phyloP scores from a whole-genome alignment of 2,113 vertebrate species.

The Corydoras maculifer region DNA sequence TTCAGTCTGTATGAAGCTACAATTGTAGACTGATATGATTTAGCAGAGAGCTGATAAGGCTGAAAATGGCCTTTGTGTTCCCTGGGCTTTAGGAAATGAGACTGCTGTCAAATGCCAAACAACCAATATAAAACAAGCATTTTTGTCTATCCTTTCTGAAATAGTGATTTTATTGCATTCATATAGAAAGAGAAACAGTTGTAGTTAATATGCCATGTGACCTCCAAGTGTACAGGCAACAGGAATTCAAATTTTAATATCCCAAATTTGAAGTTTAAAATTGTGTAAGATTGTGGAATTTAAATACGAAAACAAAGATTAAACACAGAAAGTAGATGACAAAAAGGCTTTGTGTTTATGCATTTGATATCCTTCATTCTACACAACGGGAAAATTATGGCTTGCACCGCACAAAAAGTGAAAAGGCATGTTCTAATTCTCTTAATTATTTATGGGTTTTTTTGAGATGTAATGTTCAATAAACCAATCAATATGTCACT shows the following conservation, averaged over 20 bases:
- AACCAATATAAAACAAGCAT: neutral
- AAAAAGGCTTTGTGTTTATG: too few relatives aligned
- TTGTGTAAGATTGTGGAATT: too few relatives aligned
- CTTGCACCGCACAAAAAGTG: too few relatives aligned
- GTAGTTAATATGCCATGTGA: neutral
- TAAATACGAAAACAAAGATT: too few relatives aligned
- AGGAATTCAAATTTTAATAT: neutral
- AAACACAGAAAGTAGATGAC: too few relatives aligned
- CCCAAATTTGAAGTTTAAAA: neutral
- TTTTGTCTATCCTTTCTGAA: neutral
- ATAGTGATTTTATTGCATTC: neutral
- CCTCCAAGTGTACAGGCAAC: neutral
- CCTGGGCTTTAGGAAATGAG: neutral
- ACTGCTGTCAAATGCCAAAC: neutral
- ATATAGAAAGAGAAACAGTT: neutral
- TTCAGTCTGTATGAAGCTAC: neutral
- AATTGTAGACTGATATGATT: neutral
- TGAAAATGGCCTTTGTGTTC: neutral
- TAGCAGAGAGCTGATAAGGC: neutral
- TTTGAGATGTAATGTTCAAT: too few relatives aligned
- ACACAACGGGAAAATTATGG: too few relatives aligned
- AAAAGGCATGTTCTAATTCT: too few relatives aligned
- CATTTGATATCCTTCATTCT: too few relatives aligned
- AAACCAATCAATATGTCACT: too few relatives aligned
- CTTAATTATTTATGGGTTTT: too few relatives aligned